These are phyloP conservation scores for Rhamphomyia laevipes DNA, from an alignment of 2,888 invertebrate species.

Conservation along the genomic window DNA sequence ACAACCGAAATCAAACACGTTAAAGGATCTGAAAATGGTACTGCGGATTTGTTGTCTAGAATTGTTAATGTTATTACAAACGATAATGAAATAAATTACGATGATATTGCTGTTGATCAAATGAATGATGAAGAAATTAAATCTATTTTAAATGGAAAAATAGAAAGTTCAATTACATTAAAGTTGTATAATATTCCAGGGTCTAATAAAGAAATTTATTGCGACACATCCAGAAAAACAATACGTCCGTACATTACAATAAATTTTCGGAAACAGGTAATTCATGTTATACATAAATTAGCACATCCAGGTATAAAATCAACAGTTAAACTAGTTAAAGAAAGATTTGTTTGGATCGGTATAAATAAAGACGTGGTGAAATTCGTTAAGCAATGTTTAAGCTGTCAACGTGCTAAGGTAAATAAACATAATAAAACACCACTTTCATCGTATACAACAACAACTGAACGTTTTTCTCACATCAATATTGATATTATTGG, in stretches of 20 bases:
- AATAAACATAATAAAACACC: neutral
- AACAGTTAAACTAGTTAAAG: too few species aligned
- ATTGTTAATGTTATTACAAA: neutral
- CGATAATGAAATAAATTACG: neutral
- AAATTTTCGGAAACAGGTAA: too few species aligned
- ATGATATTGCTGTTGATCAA: neutral
- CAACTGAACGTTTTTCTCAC: neutral
- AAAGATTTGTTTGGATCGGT: too few species aligned
- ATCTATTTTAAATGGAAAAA: too few species aligned
- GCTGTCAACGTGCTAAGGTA: neutral
- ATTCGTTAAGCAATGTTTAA: neutral
- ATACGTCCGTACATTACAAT: too few species aligned
- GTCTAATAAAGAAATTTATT: too few species aligned
- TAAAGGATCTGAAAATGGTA: neutral
- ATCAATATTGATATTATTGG: neutral
- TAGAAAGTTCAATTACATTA: too few species aligned
- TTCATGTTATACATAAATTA: too few species aligned
- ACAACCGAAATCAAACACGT: conserved; percentile 3
- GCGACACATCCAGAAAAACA: too few species aligned
- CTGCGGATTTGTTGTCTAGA: neutral
- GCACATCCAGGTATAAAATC: too few species aligned
- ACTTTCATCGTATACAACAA: neutral
- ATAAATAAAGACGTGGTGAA: too few species aligned
- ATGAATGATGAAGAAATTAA: neutral
- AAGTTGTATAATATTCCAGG: too few species aligned